Percentiles rank a stretch among this genome's conserved stretches.
These are phyloP conservation scores for Lordiphosa andalusiaca DNA, from an alignment of 2,888 invertebrate species.

Conservation along the genomic window DNA sequence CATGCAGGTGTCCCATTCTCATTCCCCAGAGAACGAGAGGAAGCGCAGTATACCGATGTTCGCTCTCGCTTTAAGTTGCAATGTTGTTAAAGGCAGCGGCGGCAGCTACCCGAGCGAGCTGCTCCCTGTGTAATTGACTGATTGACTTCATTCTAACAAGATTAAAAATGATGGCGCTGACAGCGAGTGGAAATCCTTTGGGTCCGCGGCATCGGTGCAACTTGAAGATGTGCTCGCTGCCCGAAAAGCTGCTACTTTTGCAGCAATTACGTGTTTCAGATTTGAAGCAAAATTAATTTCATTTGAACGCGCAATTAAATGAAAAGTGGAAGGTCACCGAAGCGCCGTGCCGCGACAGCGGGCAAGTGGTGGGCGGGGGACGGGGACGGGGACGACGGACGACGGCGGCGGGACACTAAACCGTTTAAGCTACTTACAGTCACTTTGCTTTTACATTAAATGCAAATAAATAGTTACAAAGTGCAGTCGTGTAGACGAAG, in stretches of 20 bases:
- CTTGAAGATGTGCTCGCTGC: not conserved
- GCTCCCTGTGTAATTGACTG: slow-evolving; percentile 51
- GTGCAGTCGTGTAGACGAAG: slow-evolving; percentile 47
- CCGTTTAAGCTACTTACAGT: slow-evolving; percentile 67
- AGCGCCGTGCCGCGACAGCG: not conserved
- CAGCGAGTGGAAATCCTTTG: slow-evolving; percentile 8
- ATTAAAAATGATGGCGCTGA: slow-evolving; percentile 47
- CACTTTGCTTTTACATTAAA: slow-evolving; percentile 52
- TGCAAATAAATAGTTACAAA: slow-evolving; percentile 62
- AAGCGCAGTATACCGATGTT: no score
- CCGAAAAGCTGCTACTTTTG: slow-evolving; percentile 26
- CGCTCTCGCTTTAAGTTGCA: not conserved
- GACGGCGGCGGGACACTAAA: slow-evolving; percentile 30
- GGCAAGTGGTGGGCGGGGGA: not conserved
- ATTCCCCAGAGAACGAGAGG: no score
- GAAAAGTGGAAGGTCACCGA: slow-evolving; percentile 46
- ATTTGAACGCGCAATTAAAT: slow-evolving; percentile 70
- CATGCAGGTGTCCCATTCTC: no score
- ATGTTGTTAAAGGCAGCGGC: slow-evolving; percentile 1
- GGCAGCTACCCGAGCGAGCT: not conserved
- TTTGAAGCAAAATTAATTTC: slow-evolving; percentile 63
- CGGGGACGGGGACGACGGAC: no score
- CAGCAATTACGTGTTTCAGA: slow-evolving; percentile 52
- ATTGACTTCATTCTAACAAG: slow-evolving; percentile 66
- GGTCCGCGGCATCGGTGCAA: not conserved